phyloP scores from a whole-genome alignment of 2,888 invertebrate species.

The Cordilura impudica region DNA sequence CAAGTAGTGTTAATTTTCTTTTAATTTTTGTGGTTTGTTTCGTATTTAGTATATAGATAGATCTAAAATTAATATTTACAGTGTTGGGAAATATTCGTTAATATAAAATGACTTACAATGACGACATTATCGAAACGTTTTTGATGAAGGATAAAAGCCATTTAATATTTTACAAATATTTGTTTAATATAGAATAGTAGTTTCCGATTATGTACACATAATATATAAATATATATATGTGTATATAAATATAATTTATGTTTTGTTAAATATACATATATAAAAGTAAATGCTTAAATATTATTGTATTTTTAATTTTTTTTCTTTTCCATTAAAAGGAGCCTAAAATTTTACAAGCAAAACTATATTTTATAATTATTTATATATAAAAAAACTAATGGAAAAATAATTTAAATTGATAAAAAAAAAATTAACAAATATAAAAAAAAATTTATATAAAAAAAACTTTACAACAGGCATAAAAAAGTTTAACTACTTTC shows the following conservation, averaged over 20 bases:
- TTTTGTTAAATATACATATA: slow-evolving; percentile 12
- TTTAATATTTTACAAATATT: slow-evolving; percentile 18
- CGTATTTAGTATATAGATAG: slow-evolving; percentile 32
- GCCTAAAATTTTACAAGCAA: slow-evolving; percentile 52
- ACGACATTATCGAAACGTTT: not conserved
- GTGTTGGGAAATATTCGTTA: slow-evolving; percentile 19
- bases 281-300: slow-evolving; percentile 60
- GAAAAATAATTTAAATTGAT: slow-evolving; percentile 13
- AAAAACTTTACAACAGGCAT: not conserved
- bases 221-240: not conserved
- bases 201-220: slow-evolving; percentile 5
- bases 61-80: slow-evolving; percentile 60
- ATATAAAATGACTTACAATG: slow-evolving; percentile 28
- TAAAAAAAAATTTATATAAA: slow-evolving; percentile 9
- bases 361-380: slow-evolving; percentile 24
- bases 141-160: slow-evolving; percentile 1
- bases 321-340: slow-evolving; percentile 19
- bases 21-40: slow-evolving; percentile 28
- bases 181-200: slow-evolving; percentile 9
- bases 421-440: not conserved
- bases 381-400: slow-evolving; percentile 13
- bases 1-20: slow-evolving; percentile 41
- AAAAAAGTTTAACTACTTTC: not conserved
- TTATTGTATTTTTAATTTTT: slow-evolving; percentile 49
- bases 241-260: slow-evolving; percentile 29